Evolutionary conservation across 2,113 vertebrate genomes (phyloP).

Genomic region (Boleophthalmus pectinirostris): DNA sequence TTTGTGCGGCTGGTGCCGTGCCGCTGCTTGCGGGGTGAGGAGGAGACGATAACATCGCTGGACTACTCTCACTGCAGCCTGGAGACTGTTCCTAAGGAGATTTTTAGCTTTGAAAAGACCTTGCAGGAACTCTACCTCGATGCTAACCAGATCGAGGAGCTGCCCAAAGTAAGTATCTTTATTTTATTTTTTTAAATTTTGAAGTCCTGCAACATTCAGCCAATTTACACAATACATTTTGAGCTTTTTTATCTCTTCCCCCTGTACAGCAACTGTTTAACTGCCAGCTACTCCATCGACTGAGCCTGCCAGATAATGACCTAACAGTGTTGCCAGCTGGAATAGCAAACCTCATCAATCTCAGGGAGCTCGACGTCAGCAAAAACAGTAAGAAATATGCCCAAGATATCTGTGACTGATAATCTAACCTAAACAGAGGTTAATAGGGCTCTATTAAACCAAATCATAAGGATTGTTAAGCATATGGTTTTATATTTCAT

Average conservation of each 20-base stretch:
- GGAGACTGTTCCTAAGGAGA: constrained; percentile 98
- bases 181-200: neutral
- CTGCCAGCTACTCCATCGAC: constrained; percentile 93
- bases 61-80: constrained; percentile 99
- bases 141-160: constrained; percentile 99
- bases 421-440: constrained; percentile 4
- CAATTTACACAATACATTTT: neutral
- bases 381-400: constrained; percentile 92
- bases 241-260: constrained; percentile 42
- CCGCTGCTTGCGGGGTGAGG: constrained; percentile 95
- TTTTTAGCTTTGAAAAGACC: constrained; percentile 97
- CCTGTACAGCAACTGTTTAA: constrained; percentile 96
- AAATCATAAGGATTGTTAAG: neutral
- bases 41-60: constrained; percentile 92
- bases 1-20: constrained; percentile 97
- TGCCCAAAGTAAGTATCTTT: constrained; percentile 88
- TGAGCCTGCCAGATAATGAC: constrained; percentile 99
- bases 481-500: neutral
- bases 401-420: neutral
- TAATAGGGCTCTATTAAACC: neutral
- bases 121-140: constrained; percentile 98
- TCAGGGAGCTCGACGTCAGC: constrained; percentile 99
- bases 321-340: constrained; percentile 90
- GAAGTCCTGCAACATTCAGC: neutral
- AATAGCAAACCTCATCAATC: constrained; percentile 98